These are phyloP conservation scores for Clarias batrachus DNA, from an alignment of 2,113 vertebrate species.

Conservation along the genomic window DNA sequence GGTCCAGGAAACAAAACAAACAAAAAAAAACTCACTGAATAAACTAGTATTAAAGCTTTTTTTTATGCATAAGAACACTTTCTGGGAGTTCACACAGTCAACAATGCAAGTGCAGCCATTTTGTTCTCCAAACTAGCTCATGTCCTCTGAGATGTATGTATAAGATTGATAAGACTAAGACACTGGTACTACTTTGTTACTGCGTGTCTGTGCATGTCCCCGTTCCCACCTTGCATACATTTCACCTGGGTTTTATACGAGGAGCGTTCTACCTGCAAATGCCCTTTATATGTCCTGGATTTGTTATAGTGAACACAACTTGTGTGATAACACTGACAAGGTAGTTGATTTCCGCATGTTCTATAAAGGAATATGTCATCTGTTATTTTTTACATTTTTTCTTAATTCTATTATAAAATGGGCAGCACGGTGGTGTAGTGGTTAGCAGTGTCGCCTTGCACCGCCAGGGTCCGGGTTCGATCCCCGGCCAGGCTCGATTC, in stretches of 20 bases:
- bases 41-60: neutral
- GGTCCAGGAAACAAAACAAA: neutral
- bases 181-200: constrained; percentile 17
- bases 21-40: neutral
- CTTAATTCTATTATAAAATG: no score
- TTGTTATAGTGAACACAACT: no score
- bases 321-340: no score
- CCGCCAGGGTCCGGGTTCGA: no score
- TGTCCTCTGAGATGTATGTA: neutral
- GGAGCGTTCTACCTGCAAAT: no score
- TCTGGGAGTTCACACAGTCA: neutral
- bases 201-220: constrained; percentile 1
- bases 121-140: neutral
- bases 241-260: constrained; percentile 1
- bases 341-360: no score
- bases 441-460: no score
- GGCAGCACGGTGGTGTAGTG: no score
- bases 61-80: neutral
- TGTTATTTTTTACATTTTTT: no score
- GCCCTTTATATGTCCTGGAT: no score
- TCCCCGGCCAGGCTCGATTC: no score
- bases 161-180: constrained; percentile 13
- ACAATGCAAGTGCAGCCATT: neutral
- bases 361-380: no score
- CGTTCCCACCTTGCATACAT: constrained; percentile 5